Evolutionary conservation across 2,888 invertebrate species (phyloP), one percentile per base, ranked within the genome.

Genomic region (Entomobrya proxima): DNA sequence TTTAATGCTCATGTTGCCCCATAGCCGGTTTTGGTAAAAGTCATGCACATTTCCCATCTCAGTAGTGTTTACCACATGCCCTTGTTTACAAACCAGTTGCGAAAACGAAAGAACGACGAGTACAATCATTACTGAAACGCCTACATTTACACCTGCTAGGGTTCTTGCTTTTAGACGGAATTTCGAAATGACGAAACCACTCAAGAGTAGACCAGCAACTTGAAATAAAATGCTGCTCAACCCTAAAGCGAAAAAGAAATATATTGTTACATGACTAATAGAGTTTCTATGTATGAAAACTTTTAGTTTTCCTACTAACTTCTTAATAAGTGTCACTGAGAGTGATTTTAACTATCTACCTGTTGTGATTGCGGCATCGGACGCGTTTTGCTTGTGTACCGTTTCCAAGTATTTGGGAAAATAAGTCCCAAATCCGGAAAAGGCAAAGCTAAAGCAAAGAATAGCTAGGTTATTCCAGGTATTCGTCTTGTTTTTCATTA

Each of bases 121-220:
- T 24, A 94, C 92, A 86, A 92, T 94, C 18, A 93, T 91, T 21
- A 92, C 75, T 0, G 94, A 94, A 32, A 94, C 93, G 4, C 94
- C 86, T 0, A 94, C 93, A 90, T 94, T 95, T 94, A 94, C 94
- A 85, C 93, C 92, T 0, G 94, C 92, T 0, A 95, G 92, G 52
- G 93, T 93, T 86, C 93, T 92, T 0, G 94, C 93, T 1, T 92
- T 90, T 3, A 95, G 94, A 88, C 93, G 93, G 88, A 92, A 93
- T 91, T 93, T 94, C n/a, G 94, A 93, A 55, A 95, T 93, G 1
- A 94, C 90, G 78, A 93, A 91, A 13, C 95, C 95, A 4, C 94
- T 94, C 1, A 93, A 90, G 72, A 95, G 91, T 64, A 94, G 93
- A 15, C 94, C 94, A 18, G 76, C 37, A 7, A 93, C 90, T 0